Conservation (phyloP, 2,888 invertebrate species). For the Antheraea assamensis region DNA sequence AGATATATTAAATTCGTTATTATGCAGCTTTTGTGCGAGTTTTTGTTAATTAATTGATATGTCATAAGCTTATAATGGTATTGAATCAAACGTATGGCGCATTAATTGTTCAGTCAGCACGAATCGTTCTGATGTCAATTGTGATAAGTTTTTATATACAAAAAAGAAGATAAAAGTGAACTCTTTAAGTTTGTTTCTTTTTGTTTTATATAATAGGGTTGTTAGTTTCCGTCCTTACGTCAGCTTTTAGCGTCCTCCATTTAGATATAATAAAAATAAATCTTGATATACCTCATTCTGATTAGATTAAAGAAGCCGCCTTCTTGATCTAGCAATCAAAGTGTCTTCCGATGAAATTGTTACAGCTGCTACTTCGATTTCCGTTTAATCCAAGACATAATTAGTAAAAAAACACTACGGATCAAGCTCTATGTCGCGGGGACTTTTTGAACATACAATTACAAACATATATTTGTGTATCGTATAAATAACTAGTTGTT, state of each 20-base stretch:
- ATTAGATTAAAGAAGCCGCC: slow-evolving; percentile 3
- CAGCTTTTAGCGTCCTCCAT: slow-evolving; percentile 7
- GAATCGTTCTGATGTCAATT: background rate
- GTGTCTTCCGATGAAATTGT: slow-evolving; percentile 2
- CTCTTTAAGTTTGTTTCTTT: background rate
- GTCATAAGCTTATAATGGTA: slow-evolving; percentile 30
- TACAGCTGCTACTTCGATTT: background rate
- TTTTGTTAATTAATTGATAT: slow-evolving; percentile 54
- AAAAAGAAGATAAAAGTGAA: background rate
- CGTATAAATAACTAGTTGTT: no score
- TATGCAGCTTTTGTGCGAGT: slow-evolving; percentile 32
- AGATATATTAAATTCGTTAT: slow-evolving; percentile 51
- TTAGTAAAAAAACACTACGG: no score
- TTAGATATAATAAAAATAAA: slow-evolving; percentile 10
- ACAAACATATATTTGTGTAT: no score
- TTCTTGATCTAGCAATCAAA: background rate
- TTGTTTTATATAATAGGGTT: background rate
- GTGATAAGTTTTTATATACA: background rate
- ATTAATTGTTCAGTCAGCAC: background rate
- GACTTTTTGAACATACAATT: no score
- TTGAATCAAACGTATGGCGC: slow-evolving; percentile 24
- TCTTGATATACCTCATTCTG: background rate
- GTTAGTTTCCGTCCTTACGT: background rate
- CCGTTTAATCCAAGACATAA: background rate
- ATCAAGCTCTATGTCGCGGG: background rate